Percentiles rank a stretch among this genome's conserved stretches.
These are phyloP conservation scores for Nysson spinosus DNA, from an alignment of 2,888 invertebrate species.

Conservation along the genomic window DNA sequence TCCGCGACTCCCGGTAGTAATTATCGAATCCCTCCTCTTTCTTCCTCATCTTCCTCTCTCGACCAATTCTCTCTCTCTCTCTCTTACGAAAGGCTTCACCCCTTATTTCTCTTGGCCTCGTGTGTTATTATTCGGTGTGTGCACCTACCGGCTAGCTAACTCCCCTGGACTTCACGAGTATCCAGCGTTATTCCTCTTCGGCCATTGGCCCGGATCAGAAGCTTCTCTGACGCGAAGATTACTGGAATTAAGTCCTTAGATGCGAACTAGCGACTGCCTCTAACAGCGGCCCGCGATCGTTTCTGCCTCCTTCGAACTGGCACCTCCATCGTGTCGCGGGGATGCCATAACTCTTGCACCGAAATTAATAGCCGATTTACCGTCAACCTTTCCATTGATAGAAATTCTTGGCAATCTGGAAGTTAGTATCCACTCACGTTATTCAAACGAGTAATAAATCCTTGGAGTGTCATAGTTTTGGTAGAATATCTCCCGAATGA, in stretches of 20 bases:
- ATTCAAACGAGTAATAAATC: no score
- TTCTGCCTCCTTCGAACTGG: background rate
- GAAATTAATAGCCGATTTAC: no score
- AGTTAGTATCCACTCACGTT: no score
- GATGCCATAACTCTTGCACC: background rate
- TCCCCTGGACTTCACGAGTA: slow-evolving; percentile 23
- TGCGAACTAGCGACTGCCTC: slow-evolving; percentile 45
- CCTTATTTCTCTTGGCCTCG: slow-evolving; percentile 43
- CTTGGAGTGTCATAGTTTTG: no score
- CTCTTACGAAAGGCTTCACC: slow-evolving; percentile 24
- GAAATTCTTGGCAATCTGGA: no score
- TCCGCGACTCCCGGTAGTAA: slow-evolving; percentile 77
- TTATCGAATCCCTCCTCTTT: slow-evolving; percentile 70
- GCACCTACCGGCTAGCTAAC: slow-evolving; percentile 51
- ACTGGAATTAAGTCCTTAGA: slow-evolving; percentile 72
- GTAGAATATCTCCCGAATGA: no score
- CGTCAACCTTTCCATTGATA: no score
- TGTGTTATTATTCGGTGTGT: slow-evolving; percentile 73
- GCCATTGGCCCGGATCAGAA: slow-evolving; percentile 63
- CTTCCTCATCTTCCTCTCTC: slow-evolving; percentile 18
- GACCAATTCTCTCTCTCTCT: slow-evolving; percentile 23
- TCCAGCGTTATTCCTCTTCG: slow-evolving; percentile 36
- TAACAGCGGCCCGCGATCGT: slow-evolving; percentile 22
- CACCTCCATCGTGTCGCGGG: background rate
- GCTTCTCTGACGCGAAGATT: slow-evolving; percentile 74